Evolutionary conservation across 2,113 vertebrate genomes (phyloP).

Genomic region (Anguilla japonica): DNA sequence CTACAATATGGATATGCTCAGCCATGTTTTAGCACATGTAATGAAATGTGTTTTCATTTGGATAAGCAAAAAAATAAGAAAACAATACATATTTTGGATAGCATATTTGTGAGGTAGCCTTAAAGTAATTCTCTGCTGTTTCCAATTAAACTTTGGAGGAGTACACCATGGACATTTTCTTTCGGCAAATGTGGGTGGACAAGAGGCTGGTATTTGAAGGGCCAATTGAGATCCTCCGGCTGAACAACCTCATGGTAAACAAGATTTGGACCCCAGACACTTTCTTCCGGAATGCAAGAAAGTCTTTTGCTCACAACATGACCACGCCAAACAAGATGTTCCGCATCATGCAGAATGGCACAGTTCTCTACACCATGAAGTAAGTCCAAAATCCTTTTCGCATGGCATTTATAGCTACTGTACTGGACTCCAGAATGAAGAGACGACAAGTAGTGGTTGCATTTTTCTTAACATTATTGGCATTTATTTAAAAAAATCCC

Average conservation of each 20-base stretch:
- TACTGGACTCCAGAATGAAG: too few relatives aligned
- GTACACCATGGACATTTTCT: conserved; percentile 79
- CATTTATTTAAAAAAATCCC: too few relatives aligned
- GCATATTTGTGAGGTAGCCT: neutral
- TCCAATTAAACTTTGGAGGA: conserved; percentile 54
- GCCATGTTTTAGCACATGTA: too few relatives aligned
- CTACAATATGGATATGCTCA: too few relatives aligned
- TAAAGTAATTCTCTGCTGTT: neutral
- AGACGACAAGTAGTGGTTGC: too few relatives aligned
- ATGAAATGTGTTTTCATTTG: neutral
- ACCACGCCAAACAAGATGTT: conserved; percentile 79
- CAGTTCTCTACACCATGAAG: conserved; percentile 80
- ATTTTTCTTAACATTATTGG: too few relatives aligned
- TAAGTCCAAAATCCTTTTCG: conserved; percentile 32
- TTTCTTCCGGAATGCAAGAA: conserved; percentile 75
- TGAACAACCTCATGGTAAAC: conserved; percentile 77
- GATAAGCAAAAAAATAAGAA: neutral
- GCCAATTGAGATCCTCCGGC: conserved; percentile 69
- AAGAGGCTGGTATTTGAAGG: conserved; percentile 73
- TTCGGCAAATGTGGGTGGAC: conserved; percentile 80
- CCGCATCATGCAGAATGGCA: conserved; percentile 79
- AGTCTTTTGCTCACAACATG: conserved; percentile 73
- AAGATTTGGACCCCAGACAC: conserved; percentile 80
- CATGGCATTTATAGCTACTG: neutral
- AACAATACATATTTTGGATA: neutral